Conservation (phyloP, 2,113 vertebrate genomes). For the Leiothrix lutea region DNA sequence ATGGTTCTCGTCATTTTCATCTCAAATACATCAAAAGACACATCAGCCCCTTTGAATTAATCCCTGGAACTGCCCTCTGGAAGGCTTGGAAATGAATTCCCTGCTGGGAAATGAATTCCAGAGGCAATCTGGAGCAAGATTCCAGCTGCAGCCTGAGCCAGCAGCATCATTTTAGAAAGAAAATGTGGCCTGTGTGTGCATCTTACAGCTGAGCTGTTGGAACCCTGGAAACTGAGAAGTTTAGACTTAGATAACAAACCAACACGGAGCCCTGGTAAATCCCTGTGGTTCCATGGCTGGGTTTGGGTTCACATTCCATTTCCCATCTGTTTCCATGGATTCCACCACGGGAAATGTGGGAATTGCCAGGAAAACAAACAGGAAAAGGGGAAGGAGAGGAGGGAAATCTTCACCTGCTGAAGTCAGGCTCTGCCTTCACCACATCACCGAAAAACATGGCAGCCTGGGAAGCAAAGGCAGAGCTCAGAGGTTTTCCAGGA, state of each 20-base stretch:
- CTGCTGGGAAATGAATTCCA: background rate
- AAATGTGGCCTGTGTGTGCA: background rate
- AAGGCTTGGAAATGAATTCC: background rate
- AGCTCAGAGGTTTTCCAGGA: background rate
- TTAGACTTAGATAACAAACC: too few relatives aligned
- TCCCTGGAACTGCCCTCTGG: background rate
- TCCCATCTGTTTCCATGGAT: background rate
- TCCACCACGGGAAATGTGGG: accelerated
- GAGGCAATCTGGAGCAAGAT: background rate
- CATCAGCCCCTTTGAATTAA: background rate
- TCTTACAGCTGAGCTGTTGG: background rate
- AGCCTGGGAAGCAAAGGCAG: constrained; percentile 35
- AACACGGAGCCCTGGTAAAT: background rate
- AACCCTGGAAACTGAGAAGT: too few relatives aligned
- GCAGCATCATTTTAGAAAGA: background rate
- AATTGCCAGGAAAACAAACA: background rate
- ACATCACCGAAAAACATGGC: background rate
- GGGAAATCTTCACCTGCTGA: constrained; percentile 37
- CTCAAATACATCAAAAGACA: accelerated
- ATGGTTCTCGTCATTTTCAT: background rate
- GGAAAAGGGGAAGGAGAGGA: background rate
- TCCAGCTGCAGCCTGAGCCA: background rate
- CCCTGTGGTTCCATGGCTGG: accelerated
- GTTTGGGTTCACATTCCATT: background rate
- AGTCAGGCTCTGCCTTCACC: background rate